Base-by-base conservation (phyloP, 2,113 vertebrate genomes). In the Ia io region DNA sequence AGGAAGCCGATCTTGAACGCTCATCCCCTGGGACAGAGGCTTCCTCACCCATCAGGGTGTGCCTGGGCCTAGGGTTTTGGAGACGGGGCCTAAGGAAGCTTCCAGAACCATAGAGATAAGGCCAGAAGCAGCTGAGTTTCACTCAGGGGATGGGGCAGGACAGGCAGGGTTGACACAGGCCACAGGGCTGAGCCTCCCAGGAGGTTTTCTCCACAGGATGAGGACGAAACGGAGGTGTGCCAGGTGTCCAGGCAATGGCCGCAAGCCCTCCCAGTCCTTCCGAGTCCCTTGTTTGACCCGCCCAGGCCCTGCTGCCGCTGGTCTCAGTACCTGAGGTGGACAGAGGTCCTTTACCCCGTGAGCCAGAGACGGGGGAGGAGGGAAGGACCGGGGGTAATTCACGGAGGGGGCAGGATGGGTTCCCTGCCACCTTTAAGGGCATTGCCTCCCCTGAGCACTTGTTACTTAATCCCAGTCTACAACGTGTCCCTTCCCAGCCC, bases 41-140 rank as follows among this genome's bases (percentile, higher is more conserved):
- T 79, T 91, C 87, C 35, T 88, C 44, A 23, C 32, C 73, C 69
- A 56, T 61, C 83, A 65, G 51, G n/a, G 56, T 17, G 10, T 65
- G 35, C 51, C 88, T 17, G 35, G n/a, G 59, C 59, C 65, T 22
- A 71, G 67, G 44, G 9, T 65, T 71, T 76, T 80, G 49, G 67
- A 79, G 44, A 90, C 94, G 69, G 22, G 71, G 35, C 18, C 14
- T 65, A 8, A 53, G 17, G 76, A 84, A 84, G 28, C 82, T 95
- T 90, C 92, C 65, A 76, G 70, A 84, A 93, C 40, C 49, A 51
- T 7, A 61, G 14, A 67, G 18, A 40, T 32, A 37, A 82, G n/a
- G 59, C n/a, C 84, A 92, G 67, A 86, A 47, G 61, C 40, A 69
- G 53, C 35, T 0, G 1, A 4, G 28, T 51, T 51, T 77, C 7